Percentiles rank a stretch among this genome's conserved stretches.
Conservation (phyloP, 1,140 invertebrate species). For the Zelostemma sp. region DNA sequence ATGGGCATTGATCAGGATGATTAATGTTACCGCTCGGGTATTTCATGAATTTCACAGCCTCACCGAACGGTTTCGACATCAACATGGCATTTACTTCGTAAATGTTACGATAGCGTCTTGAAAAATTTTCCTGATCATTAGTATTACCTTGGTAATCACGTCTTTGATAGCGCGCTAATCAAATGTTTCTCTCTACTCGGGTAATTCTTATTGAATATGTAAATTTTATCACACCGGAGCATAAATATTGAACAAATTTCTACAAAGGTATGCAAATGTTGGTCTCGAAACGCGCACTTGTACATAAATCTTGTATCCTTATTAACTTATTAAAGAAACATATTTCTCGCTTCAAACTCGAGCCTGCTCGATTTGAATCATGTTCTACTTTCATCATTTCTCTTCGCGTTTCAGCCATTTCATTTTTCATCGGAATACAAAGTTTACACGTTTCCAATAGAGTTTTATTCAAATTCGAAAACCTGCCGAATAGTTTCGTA, state of each 20-base stretch:
- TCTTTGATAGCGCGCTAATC: constrained; percentile 10
- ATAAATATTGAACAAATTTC: constrained; percentile 2
- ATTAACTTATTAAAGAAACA: not conserved
- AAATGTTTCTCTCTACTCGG: constrained; percentile 20
- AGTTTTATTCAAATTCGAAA: too few relatives aligned
- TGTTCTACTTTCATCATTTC: constrained; percentile 12
- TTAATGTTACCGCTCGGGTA: not conserved
- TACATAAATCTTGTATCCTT: not conserved
- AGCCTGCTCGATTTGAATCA: constrained; percentile 49
- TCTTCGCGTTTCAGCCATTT: too few relatives aligned
- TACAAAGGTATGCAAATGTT: constrained; percentile 7
- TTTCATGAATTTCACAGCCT: not conserved
- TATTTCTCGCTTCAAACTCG: not conserved
- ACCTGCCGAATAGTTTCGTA: too few relatives aligned
- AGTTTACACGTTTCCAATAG: too few relatives aligned
- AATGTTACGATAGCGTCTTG: constrained; percentile 13
- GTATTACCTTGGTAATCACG: constrained; percentile 26
- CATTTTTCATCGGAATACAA: too few relatives aligned
- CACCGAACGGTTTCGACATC: constrained; percentile 8
- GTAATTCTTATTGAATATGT: constrained; percentile 39
- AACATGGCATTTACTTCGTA: constrained; percentile 2
- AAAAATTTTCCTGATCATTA: constrained; percentile 7
- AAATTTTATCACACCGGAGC: constrained; percentile 21
- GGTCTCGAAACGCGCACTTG: constrained; percentile 9
- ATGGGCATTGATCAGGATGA: not conserved